Percentiles rank a stretch among this genome's conserved stretches.
Conservation (phyloP, 2,888 invertebrate genomes). For the Luffia ferchaultella region DNA sequence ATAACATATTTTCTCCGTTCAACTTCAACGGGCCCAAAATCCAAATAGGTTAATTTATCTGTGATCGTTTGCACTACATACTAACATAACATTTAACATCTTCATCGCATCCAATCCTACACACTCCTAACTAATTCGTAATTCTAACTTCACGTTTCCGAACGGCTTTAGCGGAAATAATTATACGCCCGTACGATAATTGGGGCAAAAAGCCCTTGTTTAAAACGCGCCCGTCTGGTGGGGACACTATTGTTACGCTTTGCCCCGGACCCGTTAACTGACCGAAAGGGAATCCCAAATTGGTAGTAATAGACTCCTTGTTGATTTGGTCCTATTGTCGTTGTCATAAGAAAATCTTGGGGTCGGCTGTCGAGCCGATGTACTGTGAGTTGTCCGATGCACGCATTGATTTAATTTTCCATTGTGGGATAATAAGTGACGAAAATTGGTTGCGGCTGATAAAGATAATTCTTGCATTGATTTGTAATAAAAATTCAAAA, state of each 20-base stretch:
- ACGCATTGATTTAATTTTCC: background rate
- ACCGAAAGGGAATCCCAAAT: slow-evolving; percentile 52
- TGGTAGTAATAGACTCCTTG: slow-evolving; percentile 30
- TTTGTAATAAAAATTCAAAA: no score
- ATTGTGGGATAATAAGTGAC: background rate
- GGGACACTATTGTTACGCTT: slow-evolving; percentile 45
- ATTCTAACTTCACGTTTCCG: background rate
- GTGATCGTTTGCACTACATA: no score
- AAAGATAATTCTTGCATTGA: no score
- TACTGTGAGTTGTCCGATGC: background rate
- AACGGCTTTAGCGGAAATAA: slow-evolving; percentile 42
- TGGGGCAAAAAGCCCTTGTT: slow-evolving; percentile 56
- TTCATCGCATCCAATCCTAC: no score
- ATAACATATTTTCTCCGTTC: no score
- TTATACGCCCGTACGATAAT: slow-evolving; percentile 45
- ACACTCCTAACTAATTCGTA: background rate
- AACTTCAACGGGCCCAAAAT: no score
- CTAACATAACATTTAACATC: no score
- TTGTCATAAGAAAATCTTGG: slow-evolving; percentile 12
- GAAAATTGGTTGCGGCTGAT: no score
- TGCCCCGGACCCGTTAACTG: slow-evolving; percentile 28
- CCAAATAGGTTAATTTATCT: no score
- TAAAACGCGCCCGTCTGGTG: slow-evolving; percentile 42
- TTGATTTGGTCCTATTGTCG: slow-evolving; percentile 40
- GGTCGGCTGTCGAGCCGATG: background rate